Evolutionary conservation across 2,888 invertebrate species (phyloP), one percentile per base, ranked within the genome.

Genomic region (Troides oblongomaculatus): DNA sequence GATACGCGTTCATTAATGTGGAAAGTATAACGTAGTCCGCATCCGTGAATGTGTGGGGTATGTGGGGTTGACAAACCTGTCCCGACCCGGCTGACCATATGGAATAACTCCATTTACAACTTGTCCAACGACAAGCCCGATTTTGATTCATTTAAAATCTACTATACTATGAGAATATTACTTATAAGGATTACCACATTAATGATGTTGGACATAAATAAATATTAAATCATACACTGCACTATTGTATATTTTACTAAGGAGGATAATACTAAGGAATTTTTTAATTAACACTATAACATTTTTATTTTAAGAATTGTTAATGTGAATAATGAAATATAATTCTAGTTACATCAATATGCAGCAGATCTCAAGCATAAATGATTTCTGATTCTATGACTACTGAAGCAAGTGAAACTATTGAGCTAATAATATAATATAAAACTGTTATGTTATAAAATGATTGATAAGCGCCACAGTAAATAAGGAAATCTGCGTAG

Each of bases 41-140:
- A 89, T 92, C 90, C 91, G 90, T 86, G 83, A 89, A 84, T 86
- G 82, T 82, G 81, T 78, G 81, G 83, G 86, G 84, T 84, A 83
- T 86, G 88, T 83, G 83, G 81, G 83, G 87, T 86, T 86, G 86
- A 81, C 79, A 86, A 88, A 90, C 91, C 88, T 86, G 90, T 89
- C 85, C 77, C 70, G 79, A 72, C 71, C 57, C 71, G 72, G 70
- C 72, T 72, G 75, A 74, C 77, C 79, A 79, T 79, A 77, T 77
- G 76, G 80, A 84, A 85, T 86, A 84, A 85, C 86, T 86, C 86
- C 85, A 82, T 81, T 82, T 78, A 75, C 81, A 86, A 90, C 90
- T 86, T 84, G 88, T 89, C 81, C 76, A 79, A 81, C 83, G 78
- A 81, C 81, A 79, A 84, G 79, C 83, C 77, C 81, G 84, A 78